Conservation (phyloP, 2,888 invertebrate genomes). For the Pristionchus fissidentatus region DNA sequence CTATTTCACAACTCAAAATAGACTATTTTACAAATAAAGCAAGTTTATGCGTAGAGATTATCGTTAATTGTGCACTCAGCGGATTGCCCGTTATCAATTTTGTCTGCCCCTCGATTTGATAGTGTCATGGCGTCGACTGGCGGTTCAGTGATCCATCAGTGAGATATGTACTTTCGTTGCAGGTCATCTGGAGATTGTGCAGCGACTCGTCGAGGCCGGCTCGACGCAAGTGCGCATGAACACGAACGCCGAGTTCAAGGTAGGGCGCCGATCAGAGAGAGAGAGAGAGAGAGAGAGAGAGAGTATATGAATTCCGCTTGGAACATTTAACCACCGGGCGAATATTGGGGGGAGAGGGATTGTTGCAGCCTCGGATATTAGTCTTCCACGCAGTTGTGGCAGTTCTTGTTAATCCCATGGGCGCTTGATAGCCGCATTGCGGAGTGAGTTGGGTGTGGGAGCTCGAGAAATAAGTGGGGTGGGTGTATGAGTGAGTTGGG, state of each 20-base stretch:
- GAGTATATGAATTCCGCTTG: no score
- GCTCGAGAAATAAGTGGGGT: no score
- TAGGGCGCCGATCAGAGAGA: constrained; percentile 35
- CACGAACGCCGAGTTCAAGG: constrained; percentile 82
- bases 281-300: background rate
- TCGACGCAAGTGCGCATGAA: constrained; percentile 77
- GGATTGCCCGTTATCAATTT: no score
- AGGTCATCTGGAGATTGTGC: constrained; percentile 76
- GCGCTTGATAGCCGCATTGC: background rate
- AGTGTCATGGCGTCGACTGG: no score
- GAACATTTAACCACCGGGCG: background rate
- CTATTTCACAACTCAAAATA: no score
- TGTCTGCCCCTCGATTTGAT: no score
- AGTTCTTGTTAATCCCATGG: constrained; percentile 6
- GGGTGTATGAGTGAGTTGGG: no score
- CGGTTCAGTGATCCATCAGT: no score
- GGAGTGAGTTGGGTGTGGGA: background rate
- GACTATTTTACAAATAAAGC: no score
- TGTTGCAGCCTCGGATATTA: no score
- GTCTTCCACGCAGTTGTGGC: background rate
- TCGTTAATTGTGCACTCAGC: no score
- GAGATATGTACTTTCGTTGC: constrained; percentile 21
- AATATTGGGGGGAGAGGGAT: background rate
- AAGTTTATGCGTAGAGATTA: no score
- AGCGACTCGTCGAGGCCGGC: constrained; percentile 57